Conservation (phyloP, 2,113 vertebrate species). For the Artemisiospiza belli region DNA sequence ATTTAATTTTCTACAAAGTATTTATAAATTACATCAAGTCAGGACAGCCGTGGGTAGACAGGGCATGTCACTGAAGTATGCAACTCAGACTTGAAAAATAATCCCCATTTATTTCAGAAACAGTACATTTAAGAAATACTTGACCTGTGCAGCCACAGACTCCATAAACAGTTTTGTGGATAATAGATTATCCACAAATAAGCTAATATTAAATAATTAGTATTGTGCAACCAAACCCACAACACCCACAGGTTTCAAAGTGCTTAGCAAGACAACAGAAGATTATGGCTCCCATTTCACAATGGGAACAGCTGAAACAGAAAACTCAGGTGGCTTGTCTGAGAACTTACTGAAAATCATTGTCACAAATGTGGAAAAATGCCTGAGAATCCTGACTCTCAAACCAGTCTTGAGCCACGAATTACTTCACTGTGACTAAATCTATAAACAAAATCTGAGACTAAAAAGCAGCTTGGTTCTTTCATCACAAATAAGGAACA, state of each 20-base stretch:
- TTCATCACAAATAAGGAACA: background rate
- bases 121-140: background rate
- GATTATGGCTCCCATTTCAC: background rate
- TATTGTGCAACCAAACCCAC: background rate
- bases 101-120: constrained; percentile 48
- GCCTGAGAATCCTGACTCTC: background rate
- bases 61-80: background rate
- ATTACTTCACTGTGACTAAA: background rate
- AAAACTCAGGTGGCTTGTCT: background rate
- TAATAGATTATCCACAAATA: background rate
- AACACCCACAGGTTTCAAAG: background rate
- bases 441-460: background rate
- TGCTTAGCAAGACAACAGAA: background rate
- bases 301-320: background rate
- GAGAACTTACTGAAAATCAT: background rate
- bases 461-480: background rate
- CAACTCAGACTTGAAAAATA: background rate
- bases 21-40: background rate
- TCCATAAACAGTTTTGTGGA: background rate
- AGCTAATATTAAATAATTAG: background rate
- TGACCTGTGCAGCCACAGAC: background rate
- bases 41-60: background rate
- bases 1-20: background rate
- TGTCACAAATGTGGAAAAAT: background rate
- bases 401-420: background rate